These are phyloP conservation scores for Oedothorax gibbosus DNA, from an alignment of 1,140 invertebrate species.

Conservation along the genomic window DNA sequence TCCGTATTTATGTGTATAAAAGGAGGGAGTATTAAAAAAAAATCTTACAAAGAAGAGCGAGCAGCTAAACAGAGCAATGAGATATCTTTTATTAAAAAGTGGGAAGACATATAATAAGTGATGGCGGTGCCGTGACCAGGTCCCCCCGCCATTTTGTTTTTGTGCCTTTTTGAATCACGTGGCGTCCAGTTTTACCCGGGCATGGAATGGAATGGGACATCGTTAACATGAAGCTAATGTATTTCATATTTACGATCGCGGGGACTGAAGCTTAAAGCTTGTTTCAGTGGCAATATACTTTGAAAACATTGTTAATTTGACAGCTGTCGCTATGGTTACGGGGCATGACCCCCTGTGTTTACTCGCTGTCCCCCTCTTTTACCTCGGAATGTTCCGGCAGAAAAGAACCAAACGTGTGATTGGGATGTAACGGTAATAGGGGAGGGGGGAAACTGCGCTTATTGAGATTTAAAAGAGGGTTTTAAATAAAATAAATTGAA, in stretches of 20 bases:
- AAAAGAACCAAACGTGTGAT: too few species aligned
- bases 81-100: conserved; percentile 61
- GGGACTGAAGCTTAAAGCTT: conserved; percentile 52
- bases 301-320: conserved; percentile 62
- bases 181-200: conserved; percentile 45
- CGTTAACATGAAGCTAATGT: conserved; percentile 59
- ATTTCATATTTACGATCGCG: conserved; percentile 60
- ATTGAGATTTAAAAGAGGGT: conserved; percentile 24
- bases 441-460: not conserved
- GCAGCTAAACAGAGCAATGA: conserved; percentile 26
- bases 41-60: conserved; percentile 14
- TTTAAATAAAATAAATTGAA: too few species aligned
- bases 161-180: conserved; percentile 31
- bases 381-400: not conserved
- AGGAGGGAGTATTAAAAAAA: not conserved
- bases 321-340: conserved; percentile 60
- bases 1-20: not conserved
- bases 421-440: too few species aligned
- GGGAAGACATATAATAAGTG: conserved; percentile 36
- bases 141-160: conserved; percentile 31
- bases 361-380: conserved; percentile 19
- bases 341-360: conserved; percentile 45
- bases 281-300: conserved; percentile 62
- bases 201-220: conserved; percentile 43
- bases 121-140: conserved; percentile 36